Conservation (phyloP, 2,113 vertebrate genomes). For the Gadus chalcogrammus region DNA sequence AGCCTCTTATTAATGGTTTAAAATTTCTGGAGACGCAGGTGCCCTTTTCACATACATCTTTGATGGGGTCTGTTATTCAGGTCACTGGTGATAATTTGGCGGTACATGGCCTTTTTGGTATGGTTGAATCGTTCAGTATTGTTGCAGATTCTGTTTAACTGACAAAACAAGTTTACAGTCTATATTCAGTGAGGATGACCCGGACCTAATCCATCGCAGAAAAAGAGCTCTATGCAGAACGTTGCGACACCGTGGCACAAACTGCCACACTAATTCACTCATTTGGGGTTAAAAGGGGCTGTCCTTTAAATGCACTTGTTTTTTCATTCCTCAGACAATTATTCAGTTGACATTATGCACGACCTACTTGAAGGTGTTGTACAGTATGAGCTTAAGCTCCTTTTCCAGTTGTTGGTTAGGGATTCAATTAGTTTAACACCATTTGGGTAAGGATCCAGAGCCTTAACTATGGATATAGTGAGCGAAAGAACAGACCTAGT, state of each 20-base stretch:
- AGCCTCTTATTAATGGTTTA: no score
- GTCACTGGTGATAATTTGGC: no score
- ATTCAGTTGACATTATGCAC: no score
- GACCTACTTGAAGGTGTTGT: not conserved
- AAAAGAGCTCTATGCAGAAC: not conserved
- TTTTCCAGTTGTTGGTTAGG: not conserved
- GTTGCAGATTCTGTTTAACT: not conserved
- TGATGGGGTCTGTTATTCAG: not conserved
- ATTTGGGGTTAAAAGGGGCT: not conserved
- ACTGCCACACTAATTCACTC: not conserved
- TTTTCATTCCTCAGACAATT: no score
- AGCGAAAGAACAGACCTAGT: no score
- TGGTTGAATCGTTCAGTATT: not conserved
- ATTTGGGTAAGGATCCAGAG: not conserved
- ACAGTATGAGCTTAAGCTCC: not conserved
- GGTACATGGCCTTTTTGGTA: not conserved
- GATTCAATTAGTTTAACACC: not conserved
- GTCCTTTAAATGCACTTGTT: not conserved
- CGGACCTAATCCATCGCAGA: no score
- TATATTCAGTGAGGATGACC: not conserved
- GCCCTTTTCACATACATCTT: no score
- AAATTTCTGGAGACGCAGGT: no score
- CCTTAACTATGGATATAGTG: not conserved
- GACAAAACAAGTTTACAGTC: conserved; percentile 7
- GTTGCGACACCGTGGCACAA: not conserved